Conservation (phyloP, 2,888 invertebrate genomes). For the Lasioglossum calceatum region DNA sequence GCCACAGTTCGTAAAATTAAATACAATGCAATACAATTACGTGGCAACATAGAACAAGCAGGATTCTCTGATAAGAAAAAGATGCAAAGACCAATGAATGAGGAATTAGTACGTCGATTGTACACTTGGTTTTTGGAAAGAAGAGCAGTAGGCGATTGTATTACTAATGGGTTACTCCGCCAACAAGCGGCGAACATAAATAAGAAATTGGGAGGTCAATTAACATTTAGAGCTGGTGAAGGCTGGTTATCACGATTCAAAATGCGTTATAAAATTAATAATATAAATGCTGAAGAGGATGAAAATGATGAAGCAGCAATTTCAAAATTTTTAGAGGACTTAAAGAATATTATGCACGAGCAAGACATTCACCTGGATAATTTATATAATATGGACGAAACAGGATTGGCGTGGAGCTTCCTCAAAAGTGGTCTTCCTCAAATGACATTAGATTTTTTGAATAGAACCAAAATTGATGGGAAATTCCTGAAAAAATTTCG, state of each 20-base stretch:
- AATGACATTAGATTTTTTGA: neutral
- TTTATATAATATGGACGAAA: neutral
- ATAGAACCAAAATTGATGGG: neutral
- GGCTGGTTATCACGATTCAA: neutral
- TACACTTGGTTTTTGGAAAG: neutral
- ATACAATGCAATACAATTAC: neutral
- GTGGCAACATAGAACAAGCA: neutral
- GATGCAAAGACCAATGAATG: neutral
- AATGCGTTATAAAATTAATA: neutral
- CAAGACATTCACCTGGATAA: neutral
- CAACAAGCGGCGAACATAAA: neutral
- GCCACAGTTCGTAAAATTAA: neutral
- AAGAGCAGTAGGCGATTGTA: neutral
- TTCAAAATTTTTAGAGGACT: neutral
- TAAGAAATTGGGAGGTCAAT: neutral
- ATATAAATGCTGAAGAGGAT: neutral
- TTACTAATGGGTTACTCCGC: neutral
- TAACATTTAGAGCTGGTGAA: neutral
- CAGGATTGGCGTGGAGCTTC: neutral
- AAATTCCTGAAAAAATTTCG: neutral
- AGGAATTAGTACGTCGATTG: neutral
- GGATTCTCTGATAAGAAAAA: neutral
- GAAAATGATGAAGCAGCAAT: neutral
- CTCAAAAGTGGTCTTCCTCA: neutral
- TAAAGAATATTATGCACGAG: neutral